Base-by-base conservation (phyloP, 2,113 vertebrate species). In the Dissostichus mawsoni region DNA sequence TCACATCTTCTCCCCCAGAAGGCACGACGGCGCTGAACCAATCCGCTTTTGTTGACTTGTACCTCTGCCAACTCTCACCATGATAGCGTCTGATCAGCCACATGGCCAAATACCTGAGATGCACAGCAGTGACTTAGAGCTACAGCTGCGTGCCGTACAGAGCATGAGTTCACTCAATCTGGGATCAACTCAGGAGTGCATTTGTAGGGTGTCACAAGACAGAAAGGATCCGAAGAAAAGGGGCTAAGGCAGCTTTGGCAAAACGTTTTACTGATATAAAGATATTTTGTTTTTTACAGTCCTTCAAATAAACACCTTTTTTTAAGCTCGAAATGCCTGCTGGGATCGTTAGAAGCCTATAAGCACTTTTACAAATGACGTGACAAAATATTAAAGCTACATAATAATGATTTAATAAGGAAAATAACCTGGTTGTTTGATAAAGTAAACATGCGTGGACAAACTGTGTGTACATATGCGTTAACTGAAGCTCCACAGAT, bases 41-140 rank as follows among this genome's bases (percentile, higher is more conserved):
- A 82, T 89, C 80, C 74, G 61, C 82, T 82, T 78, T 71, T 82
- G 83, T 87, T 84, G 87, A 87, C 86, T 92, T 89, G 89, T 88
- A 76, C 74, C 76, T 78, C 78, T 84, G 87, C 90, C 92, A 92
- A 56, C 81, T 87, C 86, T 88, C 75, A 5, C n/a, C 68, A 80
- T 79, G 84, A 77, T 86, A 81, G 89, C 74, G 47, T 84, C 66
- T 56, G 51, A 89, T 80, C 81, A 74, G 85, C 77, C 87, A 82
- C 78, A 90, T 3, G 78, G 66, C 82, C 78, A 33, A 67, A 91
- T 72, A 87, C 89, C 82, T 82, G 58, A 83, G 51, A 72, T 53
- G 23, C 58, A 47, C 57, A 18, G 63, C 47, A 0, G 1, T 29
- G 25, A 20, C 61, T 50, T 51, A n/a, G 25, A 18, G 69, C 69